These are phyloP conservation scores for Triops longicaudatus DNA, from an alignment of 1,140 invertebrate species.

Conservation along the genomic window DNA sequence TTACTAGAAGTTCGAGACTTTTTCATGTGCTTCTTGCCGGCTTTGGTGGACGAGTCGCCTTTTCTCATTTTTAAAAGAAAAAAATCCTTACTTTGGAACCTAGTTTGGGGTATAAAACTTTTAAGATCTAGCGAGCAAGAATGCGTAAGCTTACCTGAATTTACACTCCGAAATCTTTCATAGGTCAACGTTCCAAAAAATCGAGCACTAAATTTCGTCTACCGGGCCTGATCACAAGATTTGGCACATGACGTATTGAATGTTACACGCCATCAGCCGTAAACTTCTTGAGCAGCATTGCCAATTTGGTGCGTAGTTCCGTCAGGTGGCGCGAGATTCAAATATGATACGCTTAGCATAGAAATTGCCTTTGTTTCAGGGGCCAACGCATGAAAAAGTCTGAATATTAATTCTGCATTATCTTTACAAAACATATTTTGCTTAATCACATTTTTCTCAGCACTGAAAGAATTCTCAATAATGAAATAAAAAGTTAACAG, in stretches of 20 bases:
- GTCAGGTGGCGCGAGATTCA: not conserved
- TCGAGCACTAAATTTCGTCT: not conserved
- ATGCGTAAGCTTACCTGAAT: not conserved
- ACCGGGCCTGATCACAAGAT: not conserved
- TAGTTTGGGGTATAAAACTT: too few relatives aligned
- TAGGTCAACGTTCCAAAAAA: not conserved
- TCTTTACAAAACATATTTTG: too few relatives aligned
- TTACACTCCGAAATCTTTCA: not conserved
- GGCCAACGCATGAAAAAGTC: not conserved
- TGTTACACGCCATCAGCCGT: not conserved
- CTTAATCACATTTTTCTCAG: too few relatives aligned
- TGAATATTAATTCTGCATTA: too few relatives aligned
- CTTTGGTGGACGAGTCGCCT: constrained; percentile 5
- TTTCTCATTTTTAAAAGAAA: not conserved
- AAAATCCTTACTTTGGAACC: not conserved
- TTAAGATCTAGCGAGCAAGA: too few relatives aligned
- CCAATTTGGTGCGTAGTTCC: not conserved
- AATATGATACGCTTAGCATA: not conserved
- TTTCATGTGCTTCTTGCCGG: constrained; percentile 14
- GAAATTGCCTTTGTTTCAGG: not conserved
- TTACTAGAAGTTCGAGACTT: not conserved
- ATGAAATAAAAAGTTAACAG: too few relatives aligned
- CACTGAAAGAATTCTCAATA: too few relatives aligned
- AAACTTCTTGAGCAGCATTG: not conserved
- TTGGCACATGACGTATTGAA: not conserved